These are phyloP conservation scores for Griposia aprilina DNA, from an alignment of 2,888 invertebrate species.

Conservation along the genomic window DNA sequence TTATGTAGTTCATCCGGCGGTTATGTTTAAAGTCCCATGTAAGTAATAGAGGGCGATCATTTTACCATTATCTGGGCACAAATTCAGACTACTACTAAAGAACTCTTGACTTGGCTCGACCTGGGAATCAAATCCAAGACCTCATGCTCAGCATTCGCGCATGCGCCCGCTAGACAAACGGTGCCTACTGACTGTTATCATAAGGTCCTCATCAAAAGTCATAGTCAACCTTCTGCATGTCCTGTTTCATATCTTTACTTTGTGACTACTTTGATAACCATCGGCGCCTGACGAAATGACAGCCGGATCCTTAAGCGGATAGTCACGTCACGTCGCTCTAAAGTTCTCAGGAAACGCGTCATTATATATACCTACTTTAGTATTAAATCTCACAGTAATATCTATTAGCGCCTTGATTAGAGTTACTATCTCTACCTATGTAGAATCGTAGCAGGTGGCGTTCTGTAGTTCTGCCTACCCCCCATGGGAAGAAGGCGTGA, in stretches of 20 bases:
- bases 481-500: no score
- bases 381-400: slow-evolving; percentile 1
- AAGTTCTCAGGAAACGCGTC: slow-evolving; percentile 26
- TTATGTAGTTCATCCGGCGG: neutral
- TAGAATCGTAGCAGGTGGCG: no score
- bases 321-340: slow-evolving; percentile 3
- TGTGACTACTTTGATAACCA: slow-evolving; percentile 18
- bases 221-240: neutral
- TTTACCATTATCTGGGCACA: neutral
- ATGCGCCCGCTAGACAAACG: neutral
- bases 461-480: no score
- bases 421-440: neutral
- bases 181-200: neutral
- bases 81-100: neutral
- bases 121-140: neutral
- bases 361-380: neutral
- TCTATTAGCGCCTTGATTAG: slow-evolving; percentile 6
- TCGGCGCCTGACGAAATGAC: slow-evolving; percentile 8
- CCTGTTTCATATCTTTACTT: slow-evolving; percentile 2
- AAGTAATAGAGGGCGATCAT: neutral
- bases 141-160: neutral
- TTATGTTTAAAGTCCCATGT: neutral
- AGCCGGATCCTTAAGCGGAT: slow-evolving; percentile 16
- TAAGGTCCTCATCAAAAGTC: neutral
- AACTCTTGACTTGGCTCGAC: neutral